A percentile compares a stretch with the other conserved stretches of the same genome.
These are phyloP conservation scores for Pomacea canaliculata DNA, from an alignment of 2,888 invertebrate genomes.

Conservation along the genomic window DNA sequence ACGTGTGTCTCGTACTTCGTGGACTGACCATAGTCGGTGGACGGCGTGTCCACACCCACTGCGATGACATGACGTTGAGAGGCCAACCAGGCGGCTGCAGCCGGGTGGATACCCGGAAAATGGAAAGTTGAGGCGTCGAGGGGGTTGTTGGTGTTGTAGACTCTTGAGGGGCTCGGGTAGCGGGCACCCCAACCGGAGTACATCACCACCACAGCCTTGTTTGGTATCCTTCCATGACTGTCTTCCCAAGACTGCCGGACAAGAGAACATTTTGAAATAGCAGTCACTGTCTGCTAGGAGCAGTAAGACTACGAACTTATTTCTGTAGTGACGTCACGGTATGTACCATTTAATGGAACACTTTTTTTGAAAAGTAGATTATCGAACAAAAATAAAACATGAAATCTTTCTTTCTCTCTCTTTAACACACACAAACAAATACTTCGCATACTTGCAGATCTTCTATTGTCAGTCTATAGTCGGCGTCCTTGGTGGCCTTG, in stretches of 20 bases:
- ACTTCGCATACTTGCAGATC: neutral
- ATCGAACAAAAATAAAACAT: neutral
- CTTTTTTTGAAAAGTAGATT: neutral
- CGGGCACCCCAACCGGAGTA: constrained; percentile 67
- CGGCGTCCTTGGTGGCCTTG: constrained; percentile 38
- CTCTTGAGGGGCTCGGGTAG: constrained; percentile 58
- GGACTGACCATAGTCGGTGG: constrained; percentile 75
- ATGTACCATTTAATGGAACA: neutral
- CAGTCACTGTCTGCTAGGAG: no score
- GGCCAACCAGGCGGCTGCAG: constrained; percentile 76
- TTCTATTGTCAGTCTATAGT: constrained; percentile 35
- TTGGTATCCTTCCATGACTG: constrained; percentile 67
- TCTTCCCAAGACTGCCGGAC: constrained; percentile 67
- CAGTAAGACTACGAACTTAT: no score
- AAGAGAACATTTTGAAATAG: constrained; percentile 13
- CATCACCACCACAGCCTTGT: constrained; percentile 70
- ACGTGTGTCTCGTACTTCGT: neutral
- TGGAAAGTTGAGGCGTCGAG: constrained; percentile 40
- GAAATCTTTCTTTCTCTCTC: neutral
- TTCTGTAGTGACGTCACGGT: no score
- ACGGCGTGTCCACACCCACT: constrained; percentile 78
- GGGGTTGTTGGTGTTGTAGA: constrained; percentile 40
- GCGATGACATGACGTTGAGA: constrained; percentile 71
- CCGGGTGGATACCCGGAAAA: constrained; percentile 71
- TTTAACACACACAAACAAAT: neutral